Conservation (phyloP, 2,797 vertebrate species). For the Danionella dracula region DNA sequence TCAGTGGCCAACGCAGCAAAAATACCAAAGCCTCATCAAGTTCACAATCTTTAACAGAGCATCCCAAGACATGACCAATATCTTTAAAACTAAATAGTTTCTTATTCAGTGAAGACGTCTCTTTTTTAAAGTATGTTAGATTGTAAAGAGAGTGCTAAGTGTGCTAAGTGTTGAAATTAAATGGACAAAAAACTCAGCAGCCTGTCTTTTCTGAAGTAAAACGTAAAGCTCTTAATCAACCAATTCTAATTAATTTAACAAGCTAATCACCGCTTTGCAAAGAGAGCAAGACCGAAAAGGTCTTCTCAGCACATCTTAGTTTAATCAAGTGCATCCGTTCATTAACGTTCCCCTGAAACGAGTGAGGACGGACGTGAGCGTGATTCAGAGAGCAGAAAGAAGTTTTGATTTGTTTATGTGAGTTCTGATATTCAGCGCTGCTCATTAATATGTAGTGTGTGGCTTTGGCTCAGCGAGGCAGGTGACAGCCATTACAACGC, state of each 20-base stretch:
- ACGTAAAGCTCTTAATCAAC: constrained; percentile 23
- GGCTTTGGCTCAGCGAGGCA: constrained; percentile 24
- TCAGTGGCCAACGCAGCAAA: too few species aligned
- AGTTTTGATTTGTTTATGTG: not conserved
- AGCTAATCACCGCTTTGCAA: constrained; percentile 18
- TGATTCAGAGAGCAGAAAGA: not conserved
- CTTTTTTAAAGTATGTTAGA: too few species aligned
- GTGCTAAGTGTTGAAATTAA: not conserved
- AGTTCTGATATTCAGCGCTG: constrained; percentile 7
- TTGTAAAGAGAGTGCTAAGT: too few species aligned
- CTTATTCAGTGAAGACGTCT: too few species aligned
- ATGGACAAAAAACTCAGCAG: not conserved
- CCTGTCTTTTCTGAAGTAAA: not conserved
- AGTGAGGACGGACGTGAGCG: not conserved
- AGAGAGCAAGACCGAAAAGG: not conserved
- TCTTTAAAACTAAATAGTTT: too few species aligned
- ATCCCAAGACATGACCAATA: too few species aligned
- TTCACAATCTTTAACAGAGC: too few species aligned
- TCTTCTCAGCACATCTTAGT: constrained; percentile 4
- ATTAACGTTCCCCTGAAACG: constrained; percentile 3
- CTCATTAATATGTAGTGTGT: constrained; percentile 37
- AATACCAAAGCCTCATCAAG: too few species aligned
- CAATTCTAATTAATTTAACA: constrained; percentile 26
- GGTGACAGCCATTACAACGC: constrained; percentile 24
- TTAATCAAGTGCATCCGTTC: constrained; percentile 7